Percentiles rank a stretch among this genome's conserved stretches.
Conservation (phyloP, 2,888 invertebrate genomes). For the Limnephilus auricula region DNA sequence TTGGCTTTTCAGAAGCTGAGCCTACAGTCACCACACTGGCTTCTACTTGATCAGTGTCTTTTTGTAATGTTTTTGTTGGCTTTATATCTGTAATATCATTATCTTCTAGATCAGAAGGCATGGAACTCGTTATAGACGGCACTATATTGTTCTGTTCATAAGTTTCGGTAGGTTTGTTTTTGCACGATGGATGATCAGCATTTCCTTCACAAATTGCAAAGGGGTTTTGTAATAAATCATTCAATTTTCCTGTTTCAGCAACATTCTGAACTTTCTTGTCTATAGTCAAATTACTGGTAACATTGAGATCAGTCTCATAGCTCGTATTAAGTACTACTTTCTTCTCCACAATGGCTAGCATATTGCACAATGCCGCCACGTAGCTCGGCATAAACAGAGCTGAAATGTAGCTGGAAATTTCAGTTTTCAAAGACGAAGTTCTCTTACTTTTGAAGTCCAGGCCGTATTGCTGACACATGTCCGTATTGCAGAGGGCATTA, state of each 20-base stretch:
- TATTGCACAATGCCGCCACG: conserved; percentile 88
- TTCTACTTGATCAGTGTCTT: conserved; percentile 68
- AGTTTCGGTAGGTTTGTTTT: conserved; percentile 47
- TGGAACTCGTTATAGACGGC: conserved; percentile 50
- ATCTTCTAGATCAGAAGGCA: conserved; percentile 48
- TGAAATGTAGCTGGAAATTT: conserved; percentile 79
- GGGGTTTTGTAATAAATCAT: conserved; percentile 60
- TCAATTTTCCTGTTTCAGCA: conserved; percentile 71
- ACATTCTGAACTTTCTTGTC: conserved; percentile 72
- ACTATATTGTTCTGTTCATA: conserved; percentile 30
- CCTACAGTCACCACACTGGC: conserved; percentile 57
- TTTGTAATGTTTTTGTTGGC: conserved; percentile 71
- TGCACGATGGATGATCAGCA: conserved; percentile 65
- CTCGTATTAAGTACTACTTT: conserved; percentile 83
- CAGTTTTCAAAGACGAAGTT: conserved; percentile 75
- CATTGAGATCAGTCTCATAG: conserved; percentile 76
- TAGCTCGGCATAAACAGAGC: conserved; percentile 83
- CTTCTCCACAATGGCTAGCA: conserved; percentile 82
- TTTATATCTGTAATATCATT: conserved; percentile 69
- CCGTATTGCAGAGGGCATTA: conserved; percentile 79
- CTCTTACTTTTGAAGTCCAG: conserved; percentile 80
- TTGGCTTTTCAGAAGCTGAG: conserved; percentile 32
- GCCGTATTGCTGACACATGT: conserved; percentile 80
- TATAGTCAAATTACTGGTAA: conserved; percentile 74
- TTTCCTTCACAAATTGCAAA: conserved; percentile 68